phyloP scores from a whole-genome alignment of 2,797 vertebrate species.

The Cryptoblepharus egeriae region DNA sequence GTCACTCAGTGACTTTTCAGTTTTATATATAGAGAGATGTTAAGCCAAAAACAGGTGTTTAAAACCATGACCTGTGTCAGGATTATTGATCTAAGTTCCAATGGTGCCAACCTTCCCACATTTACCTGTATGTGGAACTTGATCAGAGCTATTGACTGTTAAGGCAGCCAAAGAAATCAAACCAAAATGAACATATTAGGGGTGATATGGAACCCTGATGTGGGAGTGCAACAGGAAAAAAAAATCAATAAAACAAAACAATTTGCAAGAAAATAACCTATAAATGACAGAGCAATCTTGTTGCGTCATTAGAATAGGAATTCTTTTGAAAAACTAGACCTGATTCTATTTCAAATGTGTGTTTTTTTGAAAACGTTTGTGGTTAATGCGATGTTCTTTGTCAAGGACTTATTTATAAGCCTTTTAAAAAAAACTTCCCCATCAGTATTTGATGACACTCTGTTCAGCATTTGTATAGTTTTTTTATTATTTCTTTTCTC shows the following conservation, averaged over 20 bases:
- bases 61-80: background rate
- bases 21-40: too few species aligned
- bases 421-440: background rate
- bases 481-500: slow-evolving; percentile 19
- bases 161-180: background rate
- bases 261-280: background rate
- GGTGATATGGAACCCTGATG: background rate
- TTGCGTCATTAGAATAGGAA: background rate
- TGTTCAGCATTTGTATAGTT: slow-evolving; percentile 4
- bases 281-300: background rate
- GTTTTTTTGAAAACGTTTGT: slow-evolving; percentile 15
- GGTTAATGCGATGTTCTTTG: background rate
- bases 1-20: too few species aligned
- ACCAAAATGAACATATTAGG: background rate
- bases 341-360: background rate
- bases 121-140: background rate
- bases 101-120: background rate
- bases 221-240: background rate
- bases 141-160: background rate
- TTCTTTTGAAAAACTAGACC: background rate
- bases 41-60: too few species aligned
- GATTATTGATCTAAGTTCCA: background rate
- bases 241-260: background rate
- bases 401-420: slow-evolving; percentile 13
- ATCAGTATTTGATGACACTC: slow-evolving; percentile 1